Conservation (phyloP, 2,888 invertebrate species). For the Lymantria dispar region DNA sequence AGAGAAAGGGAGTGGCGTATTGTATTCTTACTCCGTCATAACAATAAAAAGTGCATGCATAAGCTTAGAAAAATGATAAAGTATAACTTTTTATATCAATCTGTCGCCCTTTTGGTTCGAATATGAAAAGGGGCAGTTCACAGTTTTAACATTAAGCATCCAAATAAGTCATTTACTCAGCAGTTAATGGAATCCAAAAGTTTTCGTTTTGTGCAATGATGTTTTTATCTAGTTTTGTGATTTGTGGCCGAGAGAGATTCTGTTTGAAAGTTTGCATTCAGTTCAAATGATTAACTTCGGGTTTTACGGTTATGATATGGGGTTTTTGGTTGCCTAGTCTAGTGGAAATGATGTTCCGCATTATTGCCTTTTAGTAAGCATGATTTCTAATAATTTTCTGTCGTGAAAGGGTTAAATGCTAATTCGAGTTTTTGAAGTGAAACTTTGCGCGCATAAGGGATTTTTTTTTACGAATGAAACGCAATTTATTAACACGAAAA, state of each 20-base stretch:
- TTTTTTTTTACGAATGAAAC: no score
- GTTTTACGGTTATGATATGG: slow-evolving; percentile 3
- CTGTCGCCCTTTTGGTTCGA: background rate
- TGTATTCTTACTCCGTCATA: no score
- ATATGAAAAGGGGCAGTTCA: background rate
- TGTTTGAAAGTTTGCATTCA: slow-evolving; percentile 25
- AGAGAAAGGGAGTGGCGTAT: no score
- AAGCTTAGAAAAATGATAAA: no score
- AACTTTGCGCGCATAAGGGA: no score
- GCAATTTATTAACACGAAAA: no score
- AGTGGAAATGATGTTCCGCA: slow-evolving; percentile 3
- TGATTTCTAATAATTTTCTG: no score
- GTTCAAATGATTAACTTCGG: slow-evolving; percentile 29
- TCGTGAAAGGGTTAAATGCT: no score
- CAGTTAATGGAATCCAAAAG: slow-evolving; percentile 36
- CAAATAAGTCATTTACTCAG: slow-evolving; percentile 35
- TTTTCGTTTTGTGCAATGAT: slow-evolving; percentile 36
- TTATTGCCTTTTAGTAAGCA: background rate
- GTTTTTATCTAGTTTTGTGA: slow-evolving; percentile 41
- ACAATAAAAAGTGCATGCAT: no score
- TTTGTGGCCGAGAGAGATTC: slow-evolving; percentile 34
- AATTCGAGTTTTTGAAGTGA: no score
- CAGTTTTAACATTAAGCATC: slow-evolving; percentile 18
- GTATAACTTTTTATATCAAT: no score
- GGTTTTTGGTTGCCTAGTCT: slow-evolving; percentile 4